Percentiles rank a stretch among this genome's conserved stretches.
phyloP scores from a whole-genome alignment of 2,888 invertebrate species.

The Rosalia funebris region DNA sequence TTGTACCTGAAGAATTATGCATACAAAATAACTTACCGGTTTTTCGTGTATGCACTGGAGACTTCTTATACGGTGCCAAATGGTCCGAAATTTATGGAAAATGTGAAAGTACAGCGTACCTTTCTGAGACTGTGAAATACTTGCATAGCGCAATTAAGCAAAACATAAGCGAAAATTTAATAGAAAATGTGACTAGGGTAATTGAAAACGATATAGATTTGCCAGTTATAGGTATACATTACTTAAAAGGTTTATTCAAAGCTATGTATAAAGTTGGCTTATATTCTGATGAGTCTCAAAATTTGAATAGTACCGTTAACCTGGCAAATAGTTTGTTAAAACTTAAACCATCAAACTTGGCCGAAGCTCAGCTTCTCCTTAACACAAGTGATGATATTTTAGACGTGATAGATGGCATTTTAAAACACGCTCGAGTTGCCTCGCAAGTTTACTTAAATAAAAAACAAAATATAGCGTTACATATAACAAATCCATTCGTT shows the following conservation, averaged over 20 bases:
- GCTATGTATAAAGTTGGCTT: background rate
- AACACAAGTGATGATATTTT: background rate
- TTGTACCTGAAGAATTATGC: slow-evolving; percentile 69
- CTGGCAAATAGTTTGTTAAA: background rate
- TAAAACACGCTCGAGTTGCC: background rate
- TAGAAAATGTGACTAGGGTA: slow-evolving; percentile 46
- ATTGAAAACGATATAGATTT: slow-evolving; percentile 45
- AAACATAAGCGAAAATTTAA: slow-evolving; percentile 35
- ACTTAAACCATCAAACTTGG: background rate
- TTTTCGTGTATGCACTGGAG: slow-evolving; percentile 68
- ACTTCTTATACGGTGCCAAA: slow-evolving; percentile 68
- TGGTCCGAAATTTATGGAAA: slow-evolving; percentile 65
- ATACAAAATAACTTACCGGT: slow-evolving; percentile 69
- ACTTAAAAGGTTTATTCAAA: slow-evolving; percentile 15
- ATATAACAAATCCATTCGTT: slow-evolving; percentile 66
- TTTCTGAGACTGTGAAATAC: slow-evolving; percentile 42
- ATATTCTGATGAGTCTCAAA: background rate
- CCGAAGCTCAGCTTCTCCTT: background rate
- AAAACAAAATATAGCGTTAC: slow-evolving; percentile 64
- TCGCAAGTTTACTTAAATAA: slow-evolving; percentile 39
- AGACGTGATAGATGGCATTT: background rate
- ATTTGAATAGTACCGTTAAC: background rate
- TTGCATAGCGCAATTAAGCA: slow-evolving; percentile 42
- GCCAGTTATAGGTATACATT: slow-evolving; percentile 54
- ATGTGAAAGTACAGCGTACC: slow-evolving; percentile 41